Evolutionary conservation across 92 coral and sea anemone genomes (phyloP), one percentile per base, ranked within the genome.

Genomic region (Phymanthus crucifer): DNA sequence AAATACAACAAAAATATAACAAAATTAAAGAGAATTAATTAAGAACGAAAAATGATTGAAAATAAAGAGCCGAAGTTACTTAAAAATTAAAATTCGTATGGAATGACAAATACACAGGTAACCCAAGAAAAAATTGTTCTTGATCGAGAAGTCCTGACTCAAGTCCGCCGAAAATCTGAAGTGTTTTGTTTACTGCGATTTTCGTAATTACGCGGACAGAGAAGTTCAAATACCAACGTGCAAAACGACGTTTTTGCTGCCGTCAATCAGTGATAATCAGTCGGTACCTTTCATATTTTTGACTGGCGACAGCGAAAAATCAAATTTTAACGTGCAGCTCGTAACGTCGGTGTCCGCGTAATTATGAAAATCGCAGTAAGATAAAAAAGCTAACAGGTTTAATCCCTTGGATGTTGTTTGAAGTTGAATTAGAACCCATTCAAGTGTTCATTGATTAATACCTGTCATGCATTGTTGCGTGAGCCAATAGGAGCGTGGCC

Each of bases 401-500:
- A 18, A 61, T 33, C 33, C 32, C 10, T 24, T 57, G 68, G 18
- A 54, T 61, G 9, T 77, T 58, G 79, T 75, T 57, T 50, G 65
- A 50, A 57, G 31, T 32, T 74, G 29, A 36, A 38, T 38, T 33
- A 61, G n/a, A 82, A 74, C 10, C 86, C 86, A 82, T 74, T 82
- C 80, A 82, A 65, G 50, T 73, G 86, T 18, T 82, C 73, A 82
- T 82, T 29, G 75, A 46, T 80, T 82, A 82, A 82, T 75, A 82
- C 86, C 72, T 82, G 86, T 57, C 80, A 80, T 66, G 33, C 23
- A 73, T 82, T 82, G 86, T 82, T 61, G 13, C 0, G 8, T 40
- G 14, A 74, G 80, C 86, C 86, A 82, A 82, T 82, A 65, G 57
- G 32, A 66, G 48, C 70, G 19, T 78, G 31, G 58, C 61, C 38